Percentiles rank a stretch among this genome's conserved stretches.
Evolutionary conservation across 2,888 invertebrate genomes (phyloP).

Genomic region (Sturmia bella): DNA sequence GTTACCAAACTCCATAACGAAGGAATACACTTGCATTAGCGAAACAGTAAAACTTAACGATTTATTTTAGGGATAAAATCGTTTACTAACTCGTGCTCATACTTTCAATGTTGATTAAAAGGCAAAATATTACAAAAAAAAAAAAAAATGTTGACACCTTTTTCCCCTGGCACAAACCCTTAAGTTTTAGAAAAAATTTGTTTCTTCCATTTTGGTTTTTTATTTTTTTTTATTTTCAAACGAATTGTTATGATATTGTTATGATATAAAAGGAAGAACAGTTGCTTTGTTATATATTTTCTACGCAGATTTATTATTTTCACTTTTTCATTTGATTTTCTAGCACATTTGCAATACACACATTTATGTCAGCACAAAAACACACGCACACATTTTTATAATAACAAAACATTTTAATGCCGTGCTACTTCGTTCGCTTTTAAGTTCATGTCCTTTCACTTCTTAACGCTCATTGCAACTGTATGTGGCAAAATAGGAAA

Average conservation of each 20-base stretch:
- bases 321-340: constrained; percentile 18
- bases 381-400: constrained; percentile 35
- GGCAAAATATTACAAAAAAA: constrained; percentile 16
- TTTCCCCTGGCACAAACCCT: constrained; percentile 28
- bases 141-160: constrained; percentile 67
- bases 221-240: constrained; percentile 1
- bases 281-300: background rate
- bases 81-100: constrained; percentile 68
- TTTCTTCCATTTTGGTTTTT: background rate
- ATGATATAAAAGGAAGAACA: background rate
- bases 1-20: constrained; percentile 14
- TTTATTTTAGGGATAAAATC: constrained; percentile 56
- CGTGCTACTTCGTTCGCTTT: constrained; percentile 20
- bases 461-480: constrained; percentile 60
- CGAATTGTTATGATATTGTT: background rate
- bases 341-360: constrained; percentile 39
- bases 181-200: background rate
- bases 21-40: constrained; percentile 18
- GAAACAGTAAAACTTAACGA: constrained; percentile 64
- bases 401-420: constrained; percentile 47
- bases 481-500: constrained; percentile 37
- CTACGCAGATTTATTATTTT: constrained; percentile 20
- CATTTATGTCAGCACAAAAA: constrained; percentile 11
- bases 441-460: constrained; percentile 62
- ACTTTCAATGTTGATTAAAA: constrained; percentile 63